Evolutionary conservation across 2,797 vertebrate species (phyloP).

Genomic region (Lacerta viridis): DNA sequence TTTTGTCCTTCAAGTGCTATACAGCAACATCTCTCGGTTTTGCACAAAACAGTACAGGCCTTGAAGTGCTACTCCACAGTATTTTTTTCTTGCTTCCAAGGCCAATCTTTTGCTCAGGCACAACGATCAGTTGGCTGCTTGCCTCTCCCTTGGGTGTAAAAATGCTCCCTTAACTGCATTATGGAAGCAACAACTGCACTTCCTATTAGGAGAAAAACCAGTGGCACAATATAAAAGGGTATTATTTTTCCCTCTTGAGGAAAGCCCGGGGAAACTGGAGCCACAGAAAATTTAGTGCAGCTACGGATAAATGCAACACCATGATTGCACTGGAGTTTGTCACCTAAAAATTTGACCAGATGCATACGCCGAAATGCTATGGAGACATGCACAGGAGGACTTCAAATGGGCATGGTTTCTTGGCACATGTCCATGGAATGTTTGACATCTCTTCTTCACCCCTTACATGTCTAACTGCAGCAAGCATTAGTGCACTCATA

Average conservation of each 20-base stretch:
- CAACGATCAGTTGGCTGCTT: conserved; percentile 54
- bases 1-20: conserved; percentile 29
- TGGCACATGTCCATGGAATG: no score
- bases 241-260: not conserved
- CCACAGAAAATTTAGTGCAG: not conserved
- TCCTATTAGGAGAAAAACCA: not conserved
- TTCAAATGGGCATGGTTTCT: not conserved
- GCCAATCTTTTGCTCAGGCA: conserved; percentile 49
- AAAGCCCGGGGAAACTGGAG: not conserved
- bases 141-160: conserved; percentile 53
- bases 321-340: not conserved
- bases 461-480: not conserved
- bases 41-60: conserved; percentile 57
- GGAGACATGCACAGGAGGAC: not conserved
- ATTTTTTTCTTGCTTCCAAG: conserved; percentile 28
- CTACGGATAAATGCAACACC: not conserved
- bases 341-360: not conserved
- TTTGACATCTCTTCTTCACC: not conserved
- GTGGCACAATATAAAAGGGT: not conserved
- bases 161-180: not conserved
- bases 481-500: not conserved
- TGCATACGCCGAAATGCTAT: not conserved
- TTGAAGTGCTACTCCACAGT: conserved; percentile 53
- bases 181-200: not conserved
- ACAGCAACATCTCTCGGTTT: conserved; percentile 53